Conservation (phyloP, 2,888 invertebrate genomes). For the Cremastinae sp. region DNA sequence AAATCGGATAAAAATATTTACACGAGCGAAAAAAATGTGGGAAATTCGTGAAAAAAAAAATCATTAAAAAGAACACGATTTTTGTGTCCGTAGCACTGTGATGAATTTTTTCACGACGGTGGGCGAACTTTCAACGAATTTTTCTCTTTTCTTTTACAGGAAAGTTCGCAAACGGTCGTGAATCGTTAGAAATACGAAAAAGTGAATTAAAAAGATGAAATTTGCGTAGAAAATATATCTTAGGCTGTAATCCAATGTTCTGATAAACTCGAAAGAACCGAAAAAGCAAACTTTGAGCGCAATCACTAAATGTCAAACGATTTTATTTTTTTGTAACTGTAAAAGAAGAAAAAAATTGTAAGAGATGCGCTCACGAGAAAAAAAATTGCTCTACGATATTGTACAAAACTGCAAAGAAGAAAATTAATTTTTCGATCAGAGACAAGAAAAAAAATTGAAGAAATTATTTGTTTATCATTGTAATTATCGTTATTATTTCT, state of each 20-base stretch:
- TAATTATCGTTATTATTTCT: background rate
- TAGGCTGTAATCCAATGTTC: conserved; percentile 73
- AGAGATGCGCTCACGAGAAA: background rate
- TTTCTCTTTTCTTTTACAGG: no score
- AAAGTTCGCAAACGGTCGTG: no score
- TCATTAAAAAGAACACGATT: conserved; percentile 76
- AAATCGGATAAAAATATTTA: conserved; percentile 69
- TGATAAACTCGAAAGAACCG: conserved; percentile 61
- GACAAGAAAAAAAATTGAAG: background rate
- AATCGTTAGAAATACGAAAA: conserved; percentile 63
- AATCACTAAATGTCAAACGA: conserved; percentile 26
- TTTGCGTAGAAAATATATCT: conserved; percentile 73
- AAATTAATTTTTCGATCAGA: background rate
- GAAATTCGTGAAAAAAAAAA: conserved; percentile 39
- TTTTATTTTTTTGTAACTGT: conserved; percentile 27
- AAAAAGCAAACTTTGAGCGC: conserved; percentile 22
- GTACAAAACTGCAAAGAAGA: no score
- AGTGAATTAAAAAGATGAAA: conserved; percentile 42
- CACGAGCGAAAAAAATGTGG: conserved; percentile 65
- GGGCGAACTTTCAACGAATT: no score
- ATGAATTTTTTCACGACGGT: conserved; percentile 77
- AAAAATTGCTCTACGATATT: conserved; percentile 1
- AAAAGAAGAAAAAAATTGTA: background rate
- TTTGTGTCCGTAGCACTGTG: conserved; percentile 80
- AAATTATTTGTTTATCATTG: background rate